Evolutionary conservation across 2,797 vertebrate genomes (phyloP).

Genomic region (Intellagama lesueurii): DNA sequence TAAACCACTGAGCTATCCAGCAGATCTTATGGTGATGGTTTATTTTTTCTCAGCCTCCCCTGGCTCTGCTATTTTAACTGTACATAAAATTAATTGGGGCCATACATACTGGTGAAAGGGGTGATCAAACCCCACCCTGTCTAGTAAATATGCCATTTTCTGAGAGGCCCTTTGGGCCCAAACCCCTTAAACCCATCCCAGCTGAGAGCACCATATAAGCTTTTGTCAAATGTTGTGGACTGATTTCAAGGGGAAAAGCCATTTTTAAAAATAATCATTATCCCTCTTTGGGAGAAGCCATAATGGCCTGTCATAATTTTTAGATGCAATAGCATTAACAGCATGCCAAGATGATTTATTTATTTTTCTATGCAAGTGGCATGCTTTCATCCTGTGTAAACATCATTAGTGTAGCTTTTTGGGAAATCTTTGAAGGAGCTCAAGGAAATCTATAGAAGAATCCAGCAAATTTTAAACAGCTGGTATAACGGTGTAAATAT

Average conservation of each 20-base stretch:
- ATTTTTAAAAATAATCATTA: background rate
- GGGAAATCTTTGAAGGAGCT: background rate
- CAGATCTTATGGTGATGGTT: no score
- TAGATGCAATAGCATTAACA: background rate
- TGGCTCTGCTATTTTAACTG: no score
- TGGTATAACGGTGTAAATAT: constrained; percentile 20
- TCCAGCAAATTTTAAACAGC: constrained; percentile 14
- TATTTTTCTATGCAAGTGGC: background rate
- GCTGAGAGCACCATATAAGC: background rate
- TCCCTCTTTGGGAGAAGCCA: background rate
- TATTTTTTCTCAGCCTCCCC: no score
- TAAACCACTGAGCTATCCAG: no score
- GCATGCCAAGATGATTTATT: background rate
- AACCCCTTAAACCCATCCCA: no score
- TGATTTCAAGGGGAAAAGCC: constrained; percentile 1
- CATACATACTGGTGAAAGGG: no score
- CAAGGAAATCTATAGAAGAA: constrained; percentile 21
- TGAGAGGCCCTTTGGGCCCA: no score
- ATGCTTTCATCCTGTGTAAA: background rate
- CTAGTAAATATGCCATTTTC: no score
- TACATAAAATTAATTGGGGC: no score
- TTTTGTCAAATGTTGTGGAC: background rate
- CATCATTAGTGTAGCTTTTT: constrained; percentile 16
- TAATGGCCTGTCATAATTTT: background rate
- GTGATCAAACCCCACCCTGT: no score